Conservation (phyloP, 30 jellyfish, hydroid and myxozoan genomes). For the Catostylus mosaicus region DNA sequence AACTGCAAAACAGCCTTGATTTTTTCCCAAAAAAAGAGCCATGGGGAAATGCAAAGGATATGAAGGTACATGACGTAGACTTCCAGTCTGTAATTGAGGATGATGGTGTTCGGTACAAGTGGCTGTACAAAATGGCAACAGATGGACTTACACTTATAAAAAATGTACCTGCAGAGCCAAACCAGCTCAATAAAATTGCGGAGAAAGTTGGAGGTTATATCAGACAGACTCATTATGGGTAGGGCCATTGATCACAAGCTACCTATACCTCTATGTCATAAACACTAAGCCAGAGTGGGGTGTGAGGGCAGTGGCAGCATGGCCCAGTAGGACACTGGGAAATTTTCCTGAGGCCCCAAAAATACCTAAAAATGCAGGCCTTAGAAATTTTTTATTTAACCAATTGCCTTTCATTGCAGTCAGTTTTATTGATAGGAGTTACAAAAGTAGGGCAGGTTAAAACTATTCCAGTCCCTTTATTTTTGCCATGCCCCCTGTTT, state of each 20-base stretch:
- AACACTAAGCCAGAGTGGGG: not conserved
- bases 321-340: not conserved
- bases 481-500: no score
- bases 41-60: not conserved
- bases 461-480: no score
- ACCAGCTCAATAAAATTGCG: constrained; percentile 1
- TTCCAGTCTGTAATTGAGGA: constrained; percentile 19
- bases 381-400: no score
- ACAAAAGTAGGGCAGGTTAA: no score
- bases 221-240: constrained; percentile 63
- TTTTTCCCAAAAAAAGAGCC: not conserved
- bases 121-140: constrained; percentile 31
- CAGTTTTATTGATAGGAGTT: no score
- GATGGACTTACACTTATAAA: constrained; percentile 58
- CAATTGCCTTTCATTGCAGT: no score
- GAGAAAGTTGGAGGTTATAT: constrained; percentile 40
- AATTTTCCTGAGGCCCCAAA: no score
- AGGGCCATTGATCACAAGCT: no score
- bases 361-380: no score
- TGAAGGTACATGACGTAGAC: constrained; percentile 20
- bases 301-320: not conserved
- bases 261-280: no score
- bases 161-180: constrained; percentile 55
- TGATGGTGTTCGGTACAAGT: constrained; percentile 23
- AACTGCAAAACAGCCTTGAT: constrained; percentile 19